Percentiles rank a stretch among this genome's conserved stretches.
These are phyloP conservation scores for Cheirogaleus medius DNA, from an alignment of 2,113 vertebrate species.

Conservation along the genomic window DNA sequence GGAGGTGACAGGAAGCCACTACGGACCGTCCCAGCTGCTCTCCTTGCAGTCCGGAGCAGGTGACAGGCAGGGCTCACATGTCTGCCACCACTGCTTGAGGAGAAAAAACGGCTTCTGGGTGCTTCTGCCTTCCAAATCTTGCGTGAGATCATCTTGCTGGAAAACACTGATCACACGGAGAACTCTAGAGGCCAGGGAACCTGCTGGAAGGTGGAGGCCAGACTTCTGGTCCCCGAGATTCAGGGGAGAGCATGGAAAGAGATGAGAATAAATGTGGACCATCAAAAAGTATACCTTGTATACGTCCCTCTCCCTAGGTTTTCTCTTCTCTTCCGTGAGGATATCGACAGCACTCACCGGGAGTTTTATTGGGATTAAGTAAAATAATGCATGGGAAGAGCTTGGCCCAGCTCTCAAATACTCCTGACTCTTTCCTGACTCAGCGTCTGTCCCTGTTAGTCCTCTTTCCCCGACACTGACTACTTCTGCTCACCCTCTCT, in stretches of 20 bases:
- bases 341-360: not conserved
- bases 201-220: not conserved
- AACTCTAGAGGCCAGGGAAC: not conserved
- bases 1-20: not conserved
- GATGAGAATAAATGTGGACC: not conserved
- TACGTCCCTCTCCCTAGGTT: not conserved
- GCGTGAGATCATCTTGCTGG: not conserved
- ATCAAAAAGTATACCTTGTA: fast-evolving
- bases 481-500: not conserved
- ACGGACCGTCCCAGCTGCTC: fast-evolving
- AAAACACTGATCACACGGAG: not conserved
- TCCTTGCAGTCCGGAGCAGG: not conserved
- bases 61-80: not conserved
- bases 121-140: not conserved
- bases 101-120: not conserved
- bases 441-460: no score
- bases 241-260: not conserved
- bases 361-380: not conserved
- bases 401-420: not conserved
- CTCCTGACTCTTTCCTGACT: not conserved
- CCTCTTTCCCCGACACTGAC: not conserved
- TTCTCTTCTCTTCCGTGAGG: not conserved
- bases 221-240: not conserved
- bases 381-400: not conserved
- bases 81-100: not conserved